Conservation (phyloP, 2,113 vertebrate species). For the Proterorhinus semilunaris region DNA sequence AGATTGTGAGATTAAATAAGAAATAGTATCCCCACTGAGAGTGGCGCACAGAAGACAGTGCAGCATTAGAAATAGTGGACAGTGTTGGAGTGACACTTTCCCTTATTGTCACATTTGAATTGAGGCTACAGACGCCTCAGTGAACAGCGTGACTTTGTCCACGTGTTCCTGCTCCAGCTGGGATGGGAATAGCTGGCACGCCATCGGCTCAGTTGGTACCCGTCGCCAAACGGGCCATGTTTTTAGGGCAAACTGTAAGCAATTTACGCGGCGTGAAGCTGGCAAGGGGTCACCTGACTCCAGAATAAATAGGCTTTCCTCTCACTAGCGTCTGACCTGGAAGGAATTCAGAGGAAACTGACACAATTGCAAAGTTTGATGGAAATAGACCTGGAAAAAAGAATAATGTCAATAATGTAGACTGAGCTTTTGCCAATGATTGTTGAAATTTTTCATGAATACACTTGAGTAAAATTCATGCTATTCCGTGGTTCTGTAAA, state of each 20-base stretch:
- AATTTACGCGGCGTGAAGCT: constrained; percentile 20
- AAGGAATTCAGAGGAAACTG: constrained; percentile 5
- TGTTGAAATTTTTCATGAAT: not conserved
- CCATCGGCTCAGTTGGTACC: constrained; percentile 25
- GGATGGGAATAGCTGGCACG: constrained; percentile 16
- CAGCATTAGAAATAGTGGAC: constrained; percentile 16
- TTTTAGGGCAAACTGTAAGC: constrained; percentile 30
- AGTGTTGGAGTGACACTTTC: constrained; percentile 12
- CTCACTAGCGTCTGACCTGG: not conserved
- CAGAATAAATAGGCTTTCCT: constrained; percentile 6
- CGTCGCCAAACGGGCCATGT: constrained; percentile 17
- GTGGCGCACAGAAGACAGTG: constrained; percentile 22
- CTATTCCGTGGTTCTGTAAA: too few relatives aligned
- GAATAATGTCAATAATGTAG: not conserved
- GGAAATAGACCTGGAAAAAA: not conserved
- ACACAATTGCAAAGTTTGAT: constrained; percentile 4
- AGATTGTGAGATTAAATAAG: constrained; percentile 27
- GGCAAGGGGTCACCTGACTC: constrained; percentile 28
- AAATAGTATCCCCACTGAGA: constrained; percentile 6
- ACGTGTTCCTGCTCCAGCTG: constrained; percentile 27
- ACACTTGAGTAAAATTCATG: too few relatives aligned
- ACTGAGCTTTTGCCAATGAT: not conserved
- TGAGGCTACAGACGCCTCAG: constrained; percentile 8
- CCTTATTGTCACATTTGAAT: constrained; percentile 23
- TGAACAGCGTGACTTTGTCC: constrained; percentile 1